These are phyloP conservation scores for Grallaria varia DNA, from an alignment of 2,113 vertebrate genomes.

Conservation along the genomic window DNA sequence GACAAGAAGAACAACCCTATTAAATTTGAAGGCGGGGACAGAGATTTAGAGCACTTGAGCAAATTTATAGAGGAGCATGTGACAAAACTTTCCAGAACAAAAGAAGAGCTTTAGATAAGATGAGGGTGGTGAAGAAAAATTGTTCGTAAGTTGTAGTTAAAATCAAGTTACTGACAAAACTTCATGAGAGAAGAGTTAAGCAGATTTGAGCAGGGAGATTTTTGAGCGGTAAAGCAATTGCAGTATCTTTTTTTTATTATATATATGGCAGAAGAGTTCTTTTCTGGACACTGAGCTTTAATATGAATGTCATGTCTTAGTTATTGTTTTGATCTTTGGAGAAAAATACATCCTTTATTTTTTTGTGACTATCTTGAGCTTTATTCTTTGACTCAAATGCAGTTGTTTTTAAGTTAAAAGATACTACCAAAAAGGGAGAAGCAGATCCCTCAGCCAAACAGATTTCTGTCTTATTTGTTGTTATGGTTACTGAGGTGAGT, in stretches of 20 bases:
- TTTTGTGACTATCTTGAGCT: slow-evolving; percentile 72
- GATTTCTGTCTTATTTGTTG: slow-evolving; percentile 12
- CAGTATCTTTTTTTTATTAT: slow-evolving; percentile 11
- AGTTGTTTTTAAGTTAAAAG: slow-evolving; percentile 50
- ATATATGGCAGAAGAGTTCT: slow-evolving; percentile 40
- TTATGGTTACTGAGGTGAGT: neutral
- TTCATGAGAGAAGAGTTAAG: neutral
- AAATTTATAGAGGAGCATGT: slow-evolving; percentile 91
- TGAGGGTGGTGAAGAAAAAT: neutral
- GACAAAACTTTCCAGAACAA: slow-evolving; percentile 78
- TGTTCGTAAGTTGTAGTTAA: neutral
- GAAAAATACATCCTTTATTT: slow-evolving; percentile 74
- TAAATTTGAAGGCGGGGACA: slow-evolving; percentile 85
- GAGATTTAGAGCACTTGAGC: slow-evolving; percentile 89
- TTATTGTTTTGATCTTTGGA: slow-evolving; percentile 61
- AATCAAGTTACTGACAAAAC: slow-evolving; percentile 28
- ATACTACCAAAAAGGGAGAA: slow-evolving; percentile 27
- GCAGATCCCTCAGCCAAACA: neutral
- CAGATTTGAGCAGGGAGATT: neutral
- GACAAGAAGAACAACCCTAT: slow-evolving; percentile 88
- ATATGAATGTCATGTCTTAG: slow-evolving; percentile 55
- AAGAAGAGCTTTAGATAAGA: slow-evolving; percentile 87
- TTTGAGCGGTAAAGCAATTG: neutral
- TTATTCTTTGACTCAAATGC: slow-evolving; percentile 42
- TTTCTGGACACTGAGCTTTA: slow-evolving; percentile 68